Evolutionary conservation across 2,797 vertebrate species (phyloP), one percentile per base, ranked within the genome.

Genomic region (Crocodylus rhombifer): DNA sequence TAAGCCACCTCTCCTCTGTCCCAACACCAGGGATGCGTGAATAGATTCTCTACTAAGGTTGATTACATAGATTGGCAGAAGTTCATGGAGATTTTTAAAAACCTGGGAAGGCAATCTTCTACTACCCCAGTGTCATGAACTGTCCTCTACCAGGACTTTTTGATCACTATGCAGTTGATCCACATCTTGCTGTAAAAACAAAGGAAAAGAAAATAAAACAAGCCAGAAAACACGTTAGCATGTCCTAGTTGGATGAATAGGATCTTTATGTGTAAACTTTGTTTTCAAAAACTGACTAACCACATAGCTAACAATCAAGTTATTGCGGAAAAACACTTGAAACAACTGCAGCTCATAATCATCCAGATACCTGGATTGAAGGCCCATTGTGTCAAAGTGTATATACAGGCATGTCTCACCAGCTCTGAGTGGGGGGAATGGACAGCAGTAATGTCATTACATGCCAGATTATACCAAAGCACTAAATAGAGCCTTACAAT

Each of bases 251-350:
- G 76, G 82, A 93, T 90, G 55, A 96, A 91, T 18, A 67, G 21
- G 80, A 33, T 69, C 65, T 86, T 97, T 91, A 76, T 62, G 65
- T 88, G 67, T 17, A 92, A 89, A 86, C 36, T 58, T 65, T 63
- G 61, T 42, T 86, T 84, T 81, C 33, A 89, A 95, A 93, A 51
- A 42, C 28, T 2, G 30, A 77, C 77, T 69, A 93, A 21, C 26
- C 78, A 86, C 42, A 28, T 36, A 25, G 58, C 36, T 92, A 93
- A 85, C 30, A 78, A 73, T 85, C 16, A 62, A 73, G 90, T 91
- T 80, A 76, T 1, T 33, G 74, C 89, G 18, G 14, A 77, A 93
- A 92, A 91, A 21, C 23, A 84, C 23, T 4, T 64, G 20, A 25
- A 83, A 84, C 28, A 86, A 42, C 51, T 71, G 56, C 8, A 79